Base-by-base conservation (phyloP, 2,113 vertebrate species). In the Ibidorhyncha struthersii region DNA sequence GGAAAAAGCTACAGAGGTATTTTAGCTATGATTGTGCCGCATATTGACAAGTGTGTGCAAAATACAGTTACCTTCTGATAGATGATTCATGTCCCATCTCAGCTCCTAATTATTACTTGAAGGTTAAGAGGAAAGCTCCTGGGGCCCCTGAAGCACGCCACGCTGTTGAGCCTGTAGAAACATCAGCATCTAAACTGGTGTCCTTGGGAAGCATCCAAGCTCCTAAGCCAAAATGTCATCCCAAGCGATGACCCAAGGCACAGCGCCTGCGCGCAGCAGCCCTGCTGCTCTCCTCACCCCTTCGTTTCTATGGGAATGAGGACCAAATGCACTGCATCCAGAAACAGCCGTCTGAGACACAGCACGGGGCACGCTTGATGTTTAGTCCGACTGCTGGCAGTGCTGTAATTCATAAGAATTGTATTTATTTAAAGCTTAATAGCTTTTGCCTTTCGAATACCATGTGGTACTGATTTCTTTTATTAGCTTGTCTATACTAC, bases 71-170 rank as follows among this genome's bases (percentile, higher is more conserved):
- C 62, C 52, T 82, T 82, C 86, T 89, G 80, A 76, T 53, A 91
- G 92, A 65, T 72, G 65, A 91, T 91, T 89, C 40, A 8, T 53
- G 61, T 65, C 55, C 82, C 3, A 1, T 63, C 45, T 80, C 50
- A 56, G 61, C 71, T 94, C 62, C 87, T 91, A 85, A 91, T 93
- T 80, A 72, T 73, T 74, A 1, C 82, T 52, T 80, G 82, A 96
- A 96, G 95, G 93, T 93, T 96, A 95, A 94, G 84, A 94, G 66
- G 43, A 62, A 65, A 26, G 82, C 87, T 94, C 73, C 77, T 43
- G 61, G 69, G 65, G 52, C 43, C 70, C 52, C 55, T 59, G 91
- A 19, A 91, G 91, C 2, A 1, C 81, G 65, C 77, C 50, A 20
- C 0, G 1, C 34, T 89, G 27, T 77, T 58, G 63, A 70, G 76